These are phyloP conservation scores for Cephus runcator DNA, from an alignment of 2,888 invertebrate species.

Conservation along the genomic window DNA sequence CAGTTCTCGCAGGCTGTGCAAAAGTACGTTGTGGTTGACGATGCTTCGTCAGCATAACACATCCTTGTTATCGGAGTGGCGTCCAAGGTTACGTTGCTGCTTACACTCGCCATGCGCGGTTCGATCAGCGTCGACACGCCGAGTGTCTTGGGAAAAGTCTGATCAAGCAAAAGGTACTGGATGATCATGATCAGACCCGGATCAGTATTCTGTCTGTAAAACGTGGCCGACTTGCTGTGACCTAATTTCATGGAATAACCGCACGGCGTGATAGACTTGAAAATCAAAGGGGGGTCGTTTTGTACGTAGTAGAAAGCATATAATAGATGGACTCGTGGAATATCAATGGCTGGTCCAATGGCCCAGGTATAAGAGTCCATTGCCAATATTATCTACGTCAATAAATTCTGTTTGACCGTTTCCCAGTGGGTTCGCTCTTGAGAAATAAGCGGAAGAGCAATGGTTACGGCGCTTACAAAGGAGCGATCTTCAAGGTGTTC, in stretches of 20 bases:
- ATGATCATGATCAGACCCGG: not conserved
- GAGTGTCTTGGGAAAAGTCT: not conserved
- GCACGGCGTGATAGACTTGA: not conserved
- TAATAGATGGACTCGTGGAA: not conserved
- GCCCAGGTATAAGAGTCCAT: conserved; percentile 41
- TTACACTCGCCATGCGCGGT: not conserved
- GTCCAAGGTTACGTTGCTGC: conserved; percentile 44
- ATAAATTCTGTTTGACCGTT: conserved; percentile 42
- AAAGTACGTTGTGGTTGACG: conserved; percentile 37
- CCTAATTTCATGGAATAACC: too few relatives aligned
- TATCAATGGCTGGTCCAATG: conserved; percentile 58
- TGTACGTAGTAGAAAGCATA: not conserved
- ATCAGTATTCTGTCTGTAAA: not conserved
- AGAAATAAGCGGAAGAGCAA: not conserved
- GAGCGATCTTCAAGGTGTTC: not conserved
- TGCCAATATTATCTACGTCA: conserved; percentile 35
- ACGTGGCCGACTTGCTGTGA: not conserved
- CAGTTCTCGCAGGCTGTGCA: conserved; percentile 32
- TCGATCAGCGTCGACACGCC: not conserved
- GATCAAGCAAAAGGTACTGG: not conserved
- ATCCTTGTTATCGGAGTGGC: conserved; percentile 56
- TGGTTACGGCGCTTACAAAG: not conserved
- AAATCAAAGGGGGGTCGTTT: not conserved
- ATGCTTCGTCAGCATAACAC: conserved; percentile 54
- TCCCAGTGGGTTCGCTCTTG: not conserved